A percentile compares a stretch with the other conserved stretches of the same genome.
Evolutionary conservation across 2,797 vertebrate genomes (phyloP).

Genomic region (Mareca penelope): DNA sequence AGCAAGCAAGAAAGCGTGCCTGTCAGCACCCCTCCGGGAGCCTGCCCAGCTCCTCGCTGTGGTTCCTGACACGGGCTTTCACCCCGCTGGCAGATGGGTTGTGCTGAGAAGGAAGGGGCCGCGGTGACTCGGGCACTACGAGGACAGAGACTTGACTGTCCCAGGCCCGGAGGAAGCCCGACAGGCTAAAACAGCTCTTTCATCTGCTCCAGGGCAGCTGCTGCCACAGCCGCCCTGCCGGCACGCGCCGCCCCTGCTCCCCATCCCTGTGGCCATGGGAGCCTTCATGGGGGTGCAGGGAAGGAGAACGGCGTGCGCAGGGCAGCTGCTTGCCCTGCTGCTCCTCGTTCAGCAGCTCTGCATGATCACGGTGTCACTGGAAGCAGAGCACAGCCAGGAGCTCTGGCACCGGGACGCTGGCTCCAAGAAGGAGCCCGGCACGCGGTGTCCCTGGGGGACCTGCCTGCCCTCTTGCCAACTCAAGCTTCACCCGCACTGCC

Average conservation of each 20-base stretch:
- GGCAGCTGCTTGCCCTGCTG: background rate
- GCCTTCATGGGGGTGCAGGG: background rate
- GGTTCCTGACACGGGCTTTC: background rate
- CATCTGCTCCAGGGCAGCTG: constrained; percentile 43
- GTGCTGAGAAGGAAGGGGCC: background rate
- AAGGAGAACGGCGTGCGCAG: background rate
- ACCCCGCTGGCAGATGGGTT: background rate
- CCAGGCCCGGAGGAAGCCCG: constrained; percentile 17
- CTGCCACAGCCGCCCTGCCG: background rate
- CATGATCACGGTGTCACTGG: background rate
- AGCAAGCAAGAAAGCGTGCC: background rate
- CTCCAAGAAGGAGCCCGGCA: background rate
- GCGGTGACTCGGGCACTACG: background rate
- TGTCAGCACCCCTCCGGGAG: background rate
- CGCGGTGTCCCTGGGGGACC: background rate
- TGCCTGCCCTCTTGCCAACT: constrained; percentile 4
- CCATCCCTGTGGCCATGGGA: background rate
- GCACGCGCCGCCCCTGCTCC: background rate
- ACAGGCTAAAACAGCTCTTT: constrained; percentile 48
- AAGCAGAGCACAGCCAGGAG: background rate
- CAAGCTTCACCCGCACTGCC: background rate
- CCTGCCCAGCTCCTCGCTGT: background rate
- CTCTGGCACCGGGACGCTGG: background rate
- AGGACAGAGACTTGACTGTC: constrained; percentile 57
- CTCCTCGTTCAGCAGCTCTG: background rate